Conservation (phyloP, 2,888 invertebrate species). For the Ormyrus nitidulus region DNA sequence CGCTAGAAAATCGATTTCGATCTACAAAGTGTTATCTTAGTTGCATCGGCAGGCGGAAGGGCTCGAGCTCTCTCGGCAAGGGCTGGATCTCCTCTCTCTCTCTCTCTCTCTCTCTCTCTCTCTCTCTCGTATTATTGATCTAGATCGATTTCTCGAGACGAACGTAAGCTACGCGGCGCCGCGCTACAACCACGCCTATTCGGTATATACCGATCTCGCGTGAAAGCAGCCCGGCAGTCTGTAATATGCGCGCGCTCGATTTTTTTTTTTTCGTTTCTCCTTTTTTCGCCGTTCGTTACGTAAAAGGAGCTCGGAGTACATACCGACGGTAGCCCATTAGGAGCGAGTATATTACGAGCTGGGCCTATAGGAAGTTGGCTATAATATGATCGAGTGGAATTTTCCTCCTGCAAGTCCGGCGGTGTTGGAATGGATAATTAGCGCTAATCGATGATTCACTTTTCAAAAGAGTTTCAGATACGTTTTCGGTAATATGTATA, state of each 20-base stretch:
- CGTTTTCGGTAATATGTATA: neutral
- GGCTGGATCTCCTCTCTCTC: too few species aligned
- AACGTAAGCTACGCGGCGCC: too few species aligned
- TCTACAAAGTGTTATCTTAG: too few species aligned
- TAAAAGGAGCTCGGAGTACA: neutral
- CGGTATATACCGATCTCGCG: neutral
- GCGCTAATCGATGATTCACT: slow-evolving; percentile 14
- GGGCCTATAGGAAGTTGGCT: slow-evolving; percentile 10
- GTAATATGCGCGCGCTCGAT: neutral
- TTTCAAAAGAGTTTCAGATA: neutral
- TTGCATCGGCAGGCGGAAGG: too few species aligned
- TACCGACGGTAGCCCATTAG: slow-evolving; percentile 18
- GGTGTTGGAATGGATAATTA: slow-evolving; percentile 6
- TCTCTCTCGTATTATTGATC: too few species aligned
- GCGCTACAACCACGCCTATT: too few species aligned
- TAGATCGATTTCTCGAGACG: too few species aligned
- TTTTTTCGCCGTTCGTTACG: slow-evolving; percentile 9
- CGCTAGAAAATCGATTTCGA: too few species aligned
- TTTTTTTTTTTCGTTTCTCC: neutral
- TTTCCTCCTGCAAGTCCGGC: neutral
- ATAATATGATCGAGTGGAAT: slow-evolving; percentile 33
- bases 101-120: too few species aligned
- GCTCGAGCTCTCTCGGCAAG: too few species aligned
- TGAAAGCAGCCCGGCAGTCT: neutral
- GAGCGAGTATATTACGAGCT: neutral